A percentile compares a stretch with the other conserved stretches of the same genome.
phyloP scores from a whole-genome alignment of 2,888 invertebrate genomes.

The Molanna angustata region DNA sequence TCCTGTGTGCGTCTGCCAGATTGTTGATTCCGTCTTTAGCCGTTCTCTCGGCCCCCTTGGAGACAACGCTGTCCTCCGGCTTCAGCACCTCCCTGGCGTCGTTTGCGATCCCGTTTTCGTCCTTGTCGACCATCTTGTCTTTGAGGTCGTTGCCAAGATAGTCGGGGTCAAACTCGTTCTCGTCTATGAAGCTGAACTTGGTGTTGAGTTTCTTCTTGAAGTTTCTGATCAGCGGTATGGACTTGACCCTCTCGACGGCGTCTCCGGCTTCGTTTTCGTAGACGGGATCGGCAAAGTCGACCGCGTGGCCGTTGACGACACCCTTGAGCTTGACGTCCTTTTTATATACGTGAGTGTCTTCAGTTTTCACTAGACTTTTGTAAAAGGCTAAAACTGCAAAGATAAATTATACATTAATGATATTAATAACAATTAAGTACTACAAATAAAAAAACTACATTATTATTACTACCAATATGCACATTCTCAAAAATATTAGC shows the following conservation, averaged over 20 bases:
- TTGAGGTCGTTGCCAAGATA: conserved; percentile 28
- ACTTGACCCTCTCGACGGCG: conserved; percentile 12
- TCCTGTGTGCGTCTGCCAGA: conserved; percentile 60
- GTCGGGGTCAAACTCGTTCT: conserved; percentile 26
- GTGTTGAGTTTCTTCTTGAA: conserved; percentile 8
- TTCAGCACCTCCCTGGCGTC: conserved; percentile 31
- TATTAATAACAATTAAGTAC: background rate
- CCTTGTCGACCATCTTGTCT: conserved; percentile 31
- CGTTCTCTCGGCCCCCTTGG: conserved; percentile 6
- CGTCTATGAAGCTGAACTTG: conserved; percentile 28
- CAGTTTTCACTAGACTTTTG: conserved; percentile 42
- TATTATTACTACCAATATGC: too few relatives aligned
- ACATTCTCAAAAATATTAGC: too few relatives aligned
- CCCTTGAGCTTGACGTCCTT: conserved; percentile 33
- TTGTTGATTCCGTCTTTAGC: conserved; percentile 40
- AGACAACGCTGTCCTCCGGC: conserved; percentile 16
- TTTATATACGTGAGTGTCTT: conserved; percentile 33
- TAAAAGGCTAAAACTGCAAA: conserved; percentile 45
- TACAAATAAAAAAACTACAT: too few relatives aligned
- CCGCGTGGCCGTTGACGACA: conserved; percentile 6
- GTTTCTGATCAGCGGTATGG: conserved; percentile 16
- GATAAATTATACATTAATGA: conserved; percentile 3
- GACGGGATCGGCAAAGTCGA: conserved; percentile 26
- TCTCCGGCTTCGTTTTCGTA: conserved; percentile 15
- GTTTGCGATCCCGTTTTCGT: conserved; percentile 29